Evolutionary conservation across 2,888 invertebrate species (phyloP).

Genomic region (Dexiosoma caninum): DNA sequence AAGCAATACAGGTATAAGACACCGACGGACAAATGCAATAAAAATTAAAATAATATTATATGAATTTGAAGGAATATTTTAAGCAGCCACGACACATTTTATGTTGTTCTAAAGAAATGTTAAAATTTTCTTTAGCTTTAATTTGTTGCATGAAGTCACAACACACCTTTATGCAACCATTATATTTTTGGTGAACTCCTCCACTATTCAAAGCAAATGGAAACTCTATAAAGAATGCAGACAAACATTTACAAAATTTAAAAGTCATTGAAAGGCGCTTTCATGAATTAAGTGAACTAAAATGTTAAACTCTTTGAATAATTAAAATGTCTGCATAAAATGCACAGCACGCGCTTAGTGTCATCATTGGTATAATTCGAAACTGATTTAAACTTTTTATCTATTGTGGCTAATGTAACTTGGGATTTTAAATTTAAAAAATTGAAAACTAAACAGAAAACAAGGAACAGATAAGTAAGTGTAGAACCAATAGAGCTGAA

Average conservation of each 20-base stretch:
- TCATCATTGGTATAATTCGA: constrained; percentile 65
- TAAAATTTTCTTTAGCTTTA: neutral
- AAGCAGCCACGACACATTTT: constrained; percentile 36
- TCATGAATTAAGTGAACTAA: constrained; percentile 25
- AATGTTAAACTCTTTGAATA: constrained; percentile 62
- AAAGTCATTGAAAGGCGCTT: constrained; percentile 23
- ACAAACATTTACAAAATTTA: neutral
- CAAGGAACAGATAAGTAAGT: neutral
- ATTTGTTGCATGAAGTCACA: neutral
- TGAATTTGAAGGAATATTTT: neutral
- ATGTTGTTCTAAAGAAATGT: neutral
- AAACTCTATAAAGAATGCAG: neutral
- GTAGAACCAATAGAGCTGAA: neutral
- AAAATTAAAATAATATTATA: constrained; percentile 5
- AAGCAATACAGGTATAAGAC: neutral
- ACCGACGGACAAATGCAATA: neutral
- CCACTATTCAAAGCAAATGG: neutral
- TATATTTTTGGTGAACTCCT: constrained; percentile 33
- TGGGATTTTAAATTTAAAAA: constrained; percentile 26
- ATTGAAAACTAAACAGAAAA: constrained; percentile 3
- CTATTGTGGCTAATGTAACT: constrained; percentile 10
- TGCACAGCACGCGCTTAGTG: constrained; percentile 71
- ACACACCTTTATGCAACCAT: neutral
- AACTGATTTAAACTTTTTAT: constrained; percentile 6
- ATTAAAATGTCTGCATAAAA: constrained; percentile 72